Evolutionary conservation across 2,797 vertebrate species (phyloP).

Genomic region (Notoglanidium macrostoma): DNA sequence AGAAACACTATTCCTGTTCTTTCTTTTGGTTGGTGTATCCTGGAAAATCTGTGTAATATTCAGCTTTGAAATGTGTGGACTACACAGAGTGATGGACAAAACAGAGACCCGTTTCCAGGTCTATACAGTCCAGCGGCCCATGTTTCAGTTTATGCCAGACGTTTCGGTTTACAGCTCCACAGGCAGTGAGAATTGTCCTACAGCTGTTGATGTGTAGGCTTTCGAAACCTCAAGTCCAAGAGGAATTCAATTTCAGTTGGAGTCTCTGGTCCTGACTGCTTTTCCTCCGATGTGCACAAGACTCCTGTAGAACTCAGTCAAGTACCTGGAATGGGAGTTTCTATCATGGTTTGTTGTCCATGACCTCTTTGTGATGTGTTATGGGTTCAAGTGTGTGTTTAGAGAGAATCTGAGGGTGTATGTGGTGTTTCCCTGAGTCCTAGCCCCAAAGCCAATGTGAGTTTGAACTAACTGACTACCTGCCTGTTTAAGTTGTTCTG

Average conservation of each 20-base stretch:
- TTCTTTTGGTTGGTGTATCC: not conserved
- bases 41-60: not conserved
- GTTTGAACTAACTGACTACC: not conserved
- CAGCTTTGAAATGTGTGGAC: not conserved
- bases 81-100: not conserved
- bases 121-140: not conserved
- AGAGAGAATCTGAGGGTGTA: not conserved
- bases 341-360: not conserved
- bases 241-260: not conserved
- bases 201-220: too few species aligned
- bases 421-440: not conserved
- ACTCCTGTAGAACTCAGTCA: not conserved
- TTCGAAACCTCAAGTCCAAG: not conserved
- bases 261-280: not conserved
- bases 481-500: not conserved
- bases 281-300: not conserved
- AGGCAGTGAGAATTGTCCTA: not conserved
- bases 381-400: constrained; percentile 22
- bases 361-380: constrained; percentile 31
- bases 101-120: not conserved
- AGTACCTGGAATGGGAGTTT: not conserved
- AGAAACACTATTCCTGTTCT: not conserved
- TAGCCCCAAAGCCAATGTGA: not conserved
- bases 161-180: not conserved
- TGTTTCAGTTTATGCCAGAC: not conserved